These are phyloP conservation scores for Meiosimyza platycephala DNA, from an alignment of 2,888 invertebrate genomes.

Conservation along the genomic window DNA sequence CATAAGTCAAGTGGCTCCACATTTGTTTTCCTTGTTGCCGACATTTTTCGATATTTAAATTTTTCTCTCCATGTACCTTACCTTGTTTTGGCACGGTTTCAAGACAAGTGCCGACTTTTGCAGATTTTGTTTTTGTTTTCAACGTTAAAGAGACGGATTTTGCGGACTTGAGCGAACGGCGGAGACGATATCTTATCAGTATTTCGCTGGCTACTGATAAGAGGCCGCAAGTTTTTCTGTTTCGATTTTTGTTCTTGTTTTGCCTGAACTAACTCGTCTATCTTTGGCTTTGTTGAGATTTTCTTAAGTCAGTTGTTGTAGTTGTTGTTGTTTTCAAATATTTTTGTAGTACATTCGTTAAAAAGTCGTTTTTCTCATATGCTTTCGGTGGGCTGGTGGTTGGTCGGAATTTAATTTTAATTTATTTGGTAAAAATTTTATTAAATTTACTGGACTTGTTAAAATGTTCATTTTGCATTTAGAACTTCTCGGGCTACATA, in stretches of 20 bases:
- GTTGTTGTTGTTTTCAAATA: constrained; percentile 27
- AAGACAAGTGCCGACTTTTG: no score
- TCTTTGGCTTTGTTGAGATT: constrained; percentile 28
- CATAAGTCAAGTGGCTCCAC: no score
- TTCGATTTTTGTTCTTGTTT: constrained; percentile 24
- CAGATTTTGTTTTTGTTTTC: no score
- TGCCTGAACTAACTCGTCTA: constrained; percentile 16
- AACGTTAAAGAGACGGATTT: no score
- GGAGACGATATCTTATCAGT: constrained; percentile 33
- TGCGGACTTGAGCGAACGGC: no score
- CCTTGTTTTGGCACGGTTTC: background rate
- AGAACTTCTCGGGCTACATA: constrained; percentile 44
- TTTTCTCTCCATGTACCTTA: background rate
- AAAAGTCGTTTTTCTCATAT: constrained; percentile 32
- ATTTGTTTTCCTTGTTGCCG: no score
- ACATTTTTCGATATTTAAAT: background rate
- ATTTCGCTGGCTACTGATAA: constrained; percentile 18
- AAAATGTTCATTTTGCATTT: constrained; percentile 53
- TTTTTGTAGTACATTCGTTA: constrained; percentile 46
- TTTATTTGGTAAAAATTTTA: constrained; percentile 48
- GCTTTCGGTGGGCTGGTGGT: constrained; percentile 31
- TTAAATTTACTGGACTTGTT: constrained; percentile 48
- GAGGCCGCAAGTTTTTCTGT: constrained; percentile 1
- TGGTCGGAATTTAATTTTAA: constrained; percentile 30
- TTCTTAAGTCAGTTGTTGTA: constrained; percentile 38